Percentiles rank a stretch among this genome's conserved stretches.
These are phyloP conservation scores for Cirrhinus mrigala DNA, from an alignment of 2,797 vertebrate genomes.

Conservation along the genomic window DNA sequence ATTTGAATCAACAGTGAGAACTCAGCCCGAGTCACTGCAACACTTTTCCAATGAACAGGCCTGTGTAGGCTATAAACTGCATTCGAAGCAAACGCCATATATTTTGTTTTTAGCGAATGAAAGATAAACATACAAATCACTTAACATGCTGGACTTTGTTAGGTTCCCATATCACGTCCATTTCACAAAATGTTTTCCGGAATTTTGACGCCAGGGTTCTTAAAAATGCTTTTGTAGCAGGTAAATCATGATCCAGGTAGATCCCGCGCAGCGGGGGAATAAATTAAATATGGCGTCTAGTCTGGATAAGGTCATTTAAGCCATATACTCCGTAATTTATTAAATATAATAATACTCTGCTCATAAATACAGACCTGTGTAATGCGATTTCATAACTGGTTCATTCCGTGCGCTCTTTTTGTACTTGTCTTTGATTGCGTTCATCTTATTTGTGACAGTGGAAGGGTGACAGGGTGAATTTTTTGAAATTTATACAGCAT, in stretches of 20 bases:
- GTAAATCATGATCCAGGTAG: background rate
- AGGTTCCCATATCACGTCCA: background rate
- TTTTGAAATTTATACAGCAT: no score
- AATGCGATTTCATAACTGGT: background rate
- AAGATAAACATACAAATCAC: background rate
- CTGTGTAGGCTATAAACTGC: background rate
- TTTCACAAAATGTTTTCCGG: background rate
- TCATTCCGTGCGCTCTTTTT: background rate
- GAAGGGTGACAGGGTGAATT: no score
- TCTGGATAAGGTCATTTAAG: background rate
- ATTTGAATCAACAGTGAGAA: background rate
- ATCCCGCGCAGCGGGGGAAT: background rate
- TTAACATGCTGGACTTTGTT: background rate
- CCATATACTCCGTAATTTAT: background rate
- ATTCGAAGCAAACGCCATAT: background rate
- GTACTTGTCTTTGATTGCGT: background rate
- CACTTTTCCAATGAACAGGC: background rate
- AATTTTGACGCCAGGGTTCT: background rate
- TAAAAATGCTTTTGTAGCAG: background rate
- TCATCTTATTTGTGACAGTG: background rate
- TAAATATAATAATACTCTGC: background rate
- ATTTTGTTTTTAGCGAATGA: background rate
- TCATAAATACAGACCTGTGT: background rate
- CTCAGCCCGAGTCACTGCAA: background rate
- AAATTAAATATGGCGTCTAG: background rate